Evolutionary conservation across 2,113 vertebrate species (phyloP), one percentile per base, ranked within the genome.

Genomic region (Oxyura jamaicensis): DNA sequence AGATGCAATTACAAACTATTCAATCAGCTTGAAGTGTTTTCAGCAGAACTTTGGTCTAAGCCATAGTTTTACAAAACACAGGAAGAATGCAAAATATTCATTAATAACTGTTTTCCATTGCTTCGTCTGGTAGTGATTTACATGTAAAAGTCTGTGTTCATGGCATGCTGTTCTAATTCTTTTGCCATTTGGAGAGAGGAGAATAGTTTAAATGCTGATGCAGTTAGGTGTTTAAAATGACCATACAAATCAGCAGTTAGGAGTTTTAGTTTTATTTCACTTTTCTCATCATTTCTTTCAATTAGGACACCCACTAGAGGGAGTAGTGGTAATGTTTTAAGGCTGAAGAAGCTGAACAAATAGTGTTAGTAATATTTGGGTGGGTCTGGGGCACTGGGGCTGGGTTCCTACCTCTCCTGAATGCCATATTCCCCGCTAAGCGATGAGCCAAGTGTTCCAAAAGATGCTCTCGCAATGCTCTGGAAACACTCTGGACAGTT

Each of bases 231-330:
- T 71, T 25, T 42, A 13, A 91, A 94, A 90, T 46, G 17, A 63
- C 53, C 19, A 46, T 31, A 39, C 13, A 59, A 46, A 89, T 89
- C 52, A 75, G 48, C 69, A 36, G 1, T 72, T 84, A 60, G 12
- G 22, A 3, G 17, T 33, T 88, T 60, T 81, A 69, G 22, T 72
- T 82, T 68, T 89, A 25, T 28, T 44, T 55, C 33, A 12, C 22
- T 86, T 93, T 71, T n/a, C 28, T 87, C 19, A 21, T 58, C 0
- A 0, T 68, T 81, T 86, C 15, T 36, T 92, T 73, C 29, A 3
- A 36, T n/a, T 23, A 21, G 68, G 73, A 88, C 28, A 67, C 39
- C 87, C 96, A 35, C 95, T 87, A 96, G 96, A 96, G 94, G 95
- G 96, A 88, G 94, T 8, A 42, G 75, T 21, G 74, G 69, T 13